A percentile compares a stretch with the other conserved stretches of the same genome.
Evolutionary conservation across 2,797 vertebrate species (phyloP).

Genomic region (Hirundo rustica): DNA sequence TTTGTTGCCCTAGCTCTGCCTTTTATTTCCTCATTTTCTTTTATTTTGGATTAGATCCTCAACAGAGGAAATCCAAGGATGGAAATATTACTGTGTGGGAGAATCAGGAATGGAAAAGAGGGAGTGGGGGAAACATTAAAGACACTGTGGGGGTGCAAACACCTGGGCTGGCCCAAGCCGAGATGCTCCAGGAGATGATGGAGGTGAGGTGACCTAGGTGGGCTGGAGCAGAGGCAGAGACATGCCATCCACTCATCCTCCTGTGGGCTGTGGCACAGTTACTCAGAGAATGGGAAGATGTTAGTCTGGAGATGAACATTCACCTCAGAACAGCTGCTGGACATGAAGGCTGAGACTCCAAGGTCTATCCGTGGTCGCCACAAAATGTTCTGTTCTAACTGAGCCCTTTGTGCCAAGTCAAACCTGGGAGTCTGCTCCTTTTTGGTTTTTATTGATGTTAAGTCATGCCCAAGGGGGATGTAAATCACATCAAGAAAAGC

Average conservation of each 20-base stretch:
- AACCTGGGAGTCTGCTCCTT: neutral
- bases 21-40: neutral
- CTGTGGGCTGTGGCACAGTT: neutral
- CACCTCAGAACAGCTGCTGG: neutral
- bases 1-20: neutral
- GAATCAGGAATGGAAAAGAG: neutral
- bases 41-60: neutral
- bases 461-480: neutral
- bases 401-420: neutral
- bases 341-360: neutral
- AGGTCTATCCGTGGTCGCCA: neutral
- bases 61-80: neutral
- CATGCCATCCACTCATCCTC: neutral
- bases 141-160: neutral
- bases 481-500: neutral
- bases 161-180: neutral
- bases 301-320: neutral
- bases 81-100: neutral
- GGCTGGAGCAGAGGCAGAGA: neutral
- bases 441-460: neutral
- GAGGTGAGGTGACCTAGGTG: neutral
- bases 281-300: neutral
- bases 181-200: neutral
- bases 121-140: neutral
- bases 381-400: neutral